Evolutionary conservation across 2,113 vertebrate genomes (phyloP).

Genomic region (rabbit (Oryctolagus cuniculus)): DNA sequence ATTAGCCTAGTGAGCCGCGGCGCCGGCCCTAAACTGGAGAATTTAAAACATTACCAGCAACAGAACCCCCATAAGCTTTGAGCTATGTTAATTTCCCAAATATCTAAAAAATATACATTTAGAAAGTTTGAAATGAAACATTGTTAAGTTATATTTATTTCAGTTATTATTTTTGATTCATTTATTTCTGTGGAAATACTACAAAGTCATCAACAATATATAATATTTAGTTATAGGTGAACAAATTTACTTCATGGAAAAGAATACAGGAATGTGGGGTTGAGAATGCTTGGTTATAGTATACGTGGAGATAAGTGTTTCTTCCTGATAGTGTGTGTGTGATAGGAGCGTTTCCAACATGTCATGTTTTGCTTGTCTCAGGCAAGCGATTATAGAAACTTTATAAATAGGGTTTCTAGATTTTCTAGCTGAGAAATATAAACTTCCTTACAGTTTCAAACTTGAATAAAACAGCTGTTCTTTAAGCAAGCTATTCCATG

Average conservation of each 20-base stretch:
- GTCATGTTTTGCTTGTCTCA: not conserved
- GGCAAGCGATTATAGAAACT: not conserved
- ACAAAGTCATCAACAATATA: not conserved
- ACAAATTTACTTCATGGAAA: not conserved
- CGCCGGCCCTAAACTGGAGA: too few species aligned
- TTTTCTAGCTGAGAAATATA: slow-evolving; percentile 2
- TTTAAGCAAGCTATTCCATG: slow-evolving; percentile 5
- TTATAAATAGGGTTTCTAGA: not conserved
- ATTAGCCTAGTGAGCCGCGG: too few species aligned
- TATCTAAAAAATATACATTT: slow-evolving; percentile 33
- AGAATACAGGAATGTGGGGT: not conserved
- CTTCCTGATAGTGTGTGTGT: not conserved
- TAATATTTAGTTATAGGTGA: not conserved
- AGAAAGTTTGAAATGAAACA: slow-evolving; percentile 21
- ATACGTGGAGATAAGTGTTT: not conserved
- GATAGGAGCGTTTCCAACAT: not conserved
- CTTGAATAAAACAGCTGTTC: not conserved
- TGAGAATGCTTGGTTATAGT: not conserved
- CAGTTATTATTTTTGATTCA: not conserved
- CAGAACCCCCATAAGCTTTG: not conserved
- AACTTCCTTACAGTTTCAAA: not conserved
- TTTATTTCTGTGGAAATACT: slow-evolving; percentile 39
- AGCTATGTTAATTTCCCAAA: slow-evolving; percentile 6
- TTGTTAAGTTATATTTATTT: not conserved
- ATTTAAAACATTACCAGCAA: not conserved